phyloP scores from a whole-genome alignment of 2,888 invertebrate species.

The Tholera decimalis region DNA sequence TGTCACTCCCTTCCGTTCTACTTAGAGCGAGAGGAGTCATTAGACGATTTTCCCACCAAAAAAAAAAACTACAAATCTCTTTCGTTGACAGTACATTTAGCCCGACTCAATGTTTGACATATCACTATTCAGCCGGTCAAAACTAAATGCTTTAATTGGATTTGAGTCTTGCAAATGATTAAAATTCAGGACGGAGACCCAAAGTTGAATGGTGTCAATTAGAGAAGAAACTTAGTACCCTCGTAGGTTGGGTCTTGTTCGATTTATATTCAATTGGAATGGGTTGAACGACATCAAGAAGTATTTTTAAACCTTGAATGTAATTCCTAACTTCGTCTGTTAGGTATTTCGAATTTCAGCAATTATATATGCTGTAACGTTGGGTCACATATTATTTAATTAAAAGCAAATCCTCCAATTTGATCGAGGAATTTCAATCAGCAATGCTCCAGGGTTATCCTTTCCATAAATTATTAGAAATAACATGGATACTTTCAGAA shows the following conservation, averaged over 20 bases:
- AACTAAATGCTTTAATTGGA: constrained; percentile 38
- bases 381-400: constrained; percentile 5
- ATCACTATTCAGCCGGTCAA: constrained; percentile 24
- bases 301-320: constrained; percentile 2
- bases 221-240: constrained; percentile 31
- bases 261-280: constrained; percentile 29
- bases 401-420: neutral
- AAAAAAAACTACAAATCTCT: no score
- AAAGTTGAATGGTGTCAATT: constrained; percentile 42
- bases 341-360: neutral
- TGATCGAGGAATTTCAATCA: constrained; percentile 30
- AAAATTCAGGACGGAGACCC: constrained; percentile 40
- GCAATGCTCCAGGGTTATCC: constrained; percentile 6
- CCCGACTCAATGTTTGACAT: constrained; percentile 14
- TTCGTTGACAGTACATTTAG: constrained; percentile 1
- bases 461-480: constrained; percentile 28
- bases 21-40: no score
- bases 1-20: no score
- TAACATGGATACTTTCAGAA: constrained; percentile 21
- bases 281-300: neutral
- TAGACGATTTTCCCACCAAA: no score
- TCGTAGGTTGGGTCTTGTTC: neutral
- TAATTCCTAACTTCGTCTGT: neutral
- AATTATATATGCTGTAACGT: neutral
- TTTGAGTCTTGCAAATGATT: constrained; percentile 44